These are phyloP conservation scores for Zoanthus sociatus DNA, from an alignment of 92 coral and sea anemone species.

Conservation along the genomic window DNA sequence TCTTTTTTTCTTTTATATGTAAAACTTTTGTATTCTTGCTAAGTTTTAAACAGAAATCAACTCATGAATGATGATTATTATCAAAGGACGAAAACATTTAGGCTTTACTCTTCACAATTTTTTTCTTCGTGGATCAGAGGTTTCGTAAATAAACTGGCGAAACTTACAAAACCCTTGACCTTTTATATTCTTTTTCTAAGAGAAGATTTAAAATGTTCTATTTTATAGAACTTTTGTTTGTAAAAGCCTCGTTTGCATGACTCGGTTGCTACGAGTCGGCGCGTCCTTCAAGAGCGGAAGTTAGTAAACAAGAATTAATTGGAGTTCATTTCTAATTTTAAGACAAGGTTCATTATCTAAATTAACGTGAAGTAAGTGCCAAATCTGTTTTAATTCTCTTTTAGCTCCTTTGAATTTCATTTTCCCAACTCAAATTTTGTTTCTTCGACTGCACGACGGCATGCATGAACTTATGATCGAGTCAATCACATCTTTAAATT, in stretches of 20 bases:
- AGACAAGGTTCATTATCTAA: neutral
- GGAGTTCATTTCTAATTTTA: conserved; percentile 1
- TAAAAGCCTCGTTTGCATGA: conserved; percentile 14
- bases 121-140: no score
- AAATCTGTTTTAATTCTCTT: neutral
- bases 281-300: conserved; percentile 8
- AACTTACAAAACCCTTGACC: no score
- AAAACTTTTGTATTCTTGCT: no score
- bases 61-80: no score
- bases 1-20: no score
- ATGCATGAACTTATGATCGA: neutral
- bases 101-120: no score
- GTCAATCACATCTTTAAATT: no score
- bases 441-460: neutral
- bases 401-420: neutral
- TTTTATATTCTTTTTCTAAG: no score
- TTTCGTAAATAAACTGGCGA: no score
- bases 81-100: no score
- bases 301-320: neutral
- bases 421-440: neutral
- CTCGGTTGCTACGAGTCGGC: neutral
- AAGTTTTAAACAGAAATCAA: no score
- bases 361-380: neutral
- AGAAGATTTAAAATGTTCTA: no score
- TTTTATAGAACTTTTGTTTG: neutral